Evolutionary conservation across 2,888 invertebrate genomes (phyloP), one percentile per base, ranked within the genome.

Genomic region (Melanophora roralis): DNA sequence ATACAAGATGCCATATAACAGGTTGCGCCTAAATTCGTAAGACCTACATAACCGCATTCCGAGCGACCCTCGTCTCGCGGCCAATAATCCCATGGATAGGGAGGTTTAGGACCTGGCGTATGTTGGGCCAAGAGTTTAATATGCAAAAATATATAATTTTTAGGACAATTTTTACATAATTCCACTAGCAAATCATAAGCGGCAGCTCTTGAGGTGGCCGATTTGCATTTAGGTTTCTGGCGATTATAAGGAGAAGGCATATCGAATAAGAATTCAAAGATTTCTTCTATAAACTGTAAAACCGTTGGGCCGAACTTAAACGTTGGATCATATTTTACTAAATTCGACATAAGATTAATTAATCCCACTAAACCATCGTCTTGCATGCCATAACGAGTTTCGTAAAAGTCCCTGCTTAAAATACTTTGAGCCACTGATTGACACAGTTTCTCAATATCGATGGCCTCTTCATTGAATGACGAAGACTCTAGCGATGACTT

Each of bases 1-100:
- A 98, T 96, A 86, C 98, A 98, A 2, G 98, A 97, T 9, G 98
- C 98, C 97, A 98, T 97, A 90, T 98, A 98, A 89, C 98, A 98
- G 0, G 98, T 98, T 27, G 98, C 98, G 27, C 98, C 98, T 14
- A 98, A 92, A 91, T 98, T 98, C 0, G 97, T 97, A 4, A 98
- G 91, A 0, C 98, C 98, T 0, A 97, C 98, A 90, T 96, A 97
- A 11, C 98, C 98, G 89, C 97, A 97, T 86, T 97, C 96, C 0
- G 97, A 95, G 1, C 98, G 92, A 0, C 97, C 97, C 88, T 98
- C 98, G 86, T 98, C 98, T 79, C 97, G 95, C 2, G 98, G 98
- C 98, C 98, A 98, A 90, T 98, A 98, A 90, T 98, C 98, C 98
- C 98, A 98, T 0, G 97, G 96, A 90, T 97, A 98, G 0, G 96